Conservation (phyloP, 1,140 invertebrate species). For the Lordiphosa collinella region DNA sequence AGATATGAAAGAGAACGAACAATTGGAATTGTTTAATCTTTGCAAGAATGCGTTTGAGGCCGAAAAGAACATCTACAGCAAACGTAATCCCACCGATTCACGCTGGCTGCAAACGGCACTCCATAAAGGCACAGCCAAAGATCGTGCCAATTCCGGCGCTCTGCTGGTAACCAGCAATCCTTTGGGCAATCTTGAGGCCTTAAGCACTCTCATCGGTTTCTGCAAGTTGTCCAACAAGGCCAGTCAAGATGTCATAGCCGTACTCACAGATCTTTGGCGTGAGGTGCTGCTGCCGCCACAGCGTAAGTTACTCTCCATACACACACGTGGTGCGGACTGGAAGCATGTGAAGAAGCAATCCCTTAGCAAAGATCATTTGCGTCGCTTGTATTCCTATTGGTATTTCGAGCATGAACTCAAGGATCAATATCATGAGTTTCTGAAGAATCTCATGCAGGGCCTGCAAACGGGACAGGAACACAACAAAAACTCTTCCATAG, state of each 20-base stretch:
- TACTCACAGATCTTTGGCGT: constrained; percentile 86
- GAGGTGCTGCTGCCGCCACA: constrained; percentile 84
- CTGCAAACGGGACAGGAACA: constrained; percentile 82
- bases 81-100: constrained; percentile 72
- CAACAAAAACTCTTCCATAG: constrained; percentile 91
- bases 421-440: constrained; percentile 81
- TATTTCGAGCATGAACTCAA: constrained; percentile 89
- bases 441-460: constrained; percentile 72
- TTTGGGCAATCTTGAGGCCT: constrained; percentile 84
- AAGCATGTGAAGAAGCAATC: constrained; percentile 54
- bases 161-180: constrained; percentile 88
- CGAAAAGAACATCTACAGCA: constrained; percentile 52
- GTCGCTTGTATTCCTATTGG: constrained; percentile 81
- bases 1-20: constrained; percentile 75
- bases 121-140: constrained; percentile 85
- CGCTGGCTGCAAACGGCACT: constrained; percentile 88
- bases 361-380: constrained; percentile 70
- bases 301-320: constrained; percentile 84
- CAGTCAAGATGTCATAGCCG: constrained; percentile 83
- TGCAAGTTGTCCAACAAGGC: constrained; percentile 86
- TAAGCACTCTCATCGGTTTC: constrained; percentile 85
- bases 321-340: constrained; percentile 82
- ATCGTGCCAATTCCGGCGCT: constrained; percentile 88
- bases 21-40: constrained; percentile 65
- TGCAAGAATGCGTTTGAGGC: constrained; percentile 67